Evolutionary conservation across 2,113 vertebrate genomes (phyloP).

Genomic region (Gobius niger): DNA sequence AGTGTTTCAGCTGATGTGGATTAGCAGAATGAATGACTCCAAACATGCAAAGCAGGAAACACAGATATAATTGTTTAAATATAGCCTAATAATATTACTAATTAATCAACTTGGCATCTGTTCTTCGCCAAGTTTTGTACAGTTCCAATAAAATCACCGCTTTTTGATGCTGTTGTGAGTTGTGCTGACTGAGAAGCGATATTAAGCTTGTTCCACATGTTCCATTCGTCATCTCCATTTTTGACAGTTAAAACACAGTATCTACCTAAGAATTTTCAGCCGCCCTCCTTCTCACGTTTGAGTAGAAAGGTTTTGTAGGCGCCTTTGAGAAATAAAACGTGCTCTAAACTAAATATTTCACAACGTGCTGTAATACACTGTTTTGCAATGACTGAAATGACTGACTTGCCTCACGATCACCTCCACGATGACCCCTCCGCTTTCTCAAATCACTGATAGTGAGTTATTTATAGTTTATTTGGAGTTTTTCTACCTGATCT

Average conservation of each 20-base stretch:
- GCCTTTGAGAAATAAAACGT: background rate
- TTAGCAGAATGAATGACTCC: constrained; percentile 3
- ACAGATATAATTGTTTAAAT: background rate
- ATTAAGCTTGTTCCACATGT: too few relatives aligned
- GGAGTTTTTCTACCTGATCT: background rate
- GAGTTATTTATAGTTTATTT: background rate
- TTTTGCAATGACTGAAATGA: background rate
- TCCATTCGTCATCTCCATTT: too few relatives aligned
- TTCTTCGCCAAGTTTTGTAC: too few relatives aligned
- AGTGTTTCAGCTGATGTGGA: constrained; percentile 7
- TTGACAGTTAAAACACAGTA: too few relatives aligned
- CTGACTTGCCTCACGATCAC: background rate
- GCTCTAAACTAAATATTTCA: background rate
- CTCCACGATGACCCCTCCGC: background rate
- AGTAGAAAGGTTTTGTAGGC: too few relatives aligned
- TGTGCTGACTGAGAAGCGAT: too few relatives aligned
- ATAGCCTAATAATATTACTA: too few relatives aligned
- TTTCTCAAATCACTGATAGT: background rate
- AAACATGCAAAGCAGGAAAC: background rate
- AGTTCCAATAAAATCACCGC: too few relatives aligned
- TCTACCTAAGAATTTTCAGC: too few relatives aligned
- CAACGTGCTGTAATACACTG: background rate
- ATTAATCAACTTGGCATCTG: too few relatives aligned
- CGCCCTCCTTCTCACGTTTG: too few relatives aligned
- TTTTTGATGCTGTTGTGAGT: too few relatives aligned